phyloP scores from a whole-genome alignment of 2,888 invertebrate genomes.

The Archaeoteleia sp. region DNA sequence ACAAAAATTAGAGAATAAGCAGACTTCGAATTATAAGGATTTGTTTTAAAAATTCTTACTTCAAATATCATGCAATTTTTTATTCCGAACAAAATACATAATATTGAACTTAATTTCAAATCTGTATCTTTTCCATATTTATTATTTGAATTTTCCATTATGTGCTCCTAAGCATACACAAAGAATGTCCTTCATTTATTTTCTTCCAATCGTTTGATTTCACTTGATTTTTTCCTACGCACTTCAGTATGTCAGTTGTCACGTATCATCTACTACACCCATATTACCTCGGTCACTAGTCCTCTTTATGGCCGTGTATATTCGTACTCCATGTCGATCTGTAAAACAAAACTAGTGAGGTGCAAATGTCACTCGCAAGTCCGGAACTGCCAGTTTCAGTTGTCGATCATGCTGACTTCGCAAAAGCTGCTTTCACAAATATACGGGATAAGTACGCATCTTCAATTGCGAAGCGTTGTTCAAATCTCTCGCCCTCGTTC shows the following conservation, averaged over 20 bases:
- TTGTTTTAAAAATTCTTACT: too few relatives aligned
- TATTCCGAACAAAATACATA: too few relatives aligned
- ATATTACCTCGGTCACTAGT: conserved; percentile 37
- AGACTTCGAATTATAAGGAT: too few relatives aligned
- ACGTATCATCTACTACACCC: conserved; percentile 42
- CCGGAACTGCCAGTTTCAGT: conserved; percentile 53
- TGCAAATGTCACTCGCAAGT: conserved; percentile 45
- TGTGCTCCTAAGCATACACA: too few relatives aligned
- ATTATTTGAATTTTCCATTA: too few relatives aligned
- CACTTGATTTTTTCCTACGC: not conserved
- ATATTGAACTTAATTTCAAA: too few relatives aligned
- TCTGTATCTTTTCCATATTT: too few relatives aligned
- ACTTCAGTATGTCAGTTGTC: conserved; percentile 47
- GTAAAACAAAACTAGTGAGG: conserved; percentile 47
- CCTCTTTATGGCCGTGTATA: conserved; percentile 51
- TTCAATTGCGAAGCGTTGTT: conserved; percentile 47
- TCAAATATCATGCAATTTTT: too few relatives aligned
- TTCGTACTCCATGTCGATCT: conserved; percentile 51
- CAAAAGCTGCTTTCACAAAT: conserved; percentile 50
- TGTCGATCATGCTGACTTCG: conserved; percentile 52
- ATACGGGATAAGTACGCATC: conserved; percentile 45
- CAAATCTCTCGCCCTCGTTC: conserved; percentile 37
- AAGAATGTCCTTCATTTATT: too few relatives aligned
- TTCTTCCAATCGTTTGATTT: too few relatives aligned
- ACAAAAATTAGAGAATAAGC: too few relatives aligned